phyloP scores from a whole-genome alignment of 2,797 vertebrate genomes.

The Rachycentron canadum region DNA sequence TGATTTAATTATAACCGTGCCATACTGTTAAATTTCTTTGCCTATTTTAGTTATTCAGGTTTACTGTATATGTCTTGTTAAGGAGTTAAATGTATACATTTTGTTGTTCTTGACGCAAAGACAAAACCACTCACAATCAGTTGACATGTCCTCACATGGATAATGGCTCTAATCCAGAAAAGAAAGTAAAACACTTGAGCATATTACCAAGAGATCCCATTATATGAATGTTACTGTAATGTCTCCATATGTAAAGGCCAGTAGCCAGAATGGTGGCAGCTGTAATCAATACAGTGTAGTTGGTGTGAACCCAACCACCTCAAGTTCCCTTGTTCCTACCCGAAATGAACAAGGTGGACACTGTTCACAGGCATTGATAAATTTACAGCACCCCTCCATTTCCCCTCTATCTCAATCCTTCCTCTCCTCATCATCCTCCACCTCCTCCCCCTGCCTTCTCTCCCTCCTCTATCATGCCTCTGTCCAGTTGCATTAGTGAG shows the following conservation, averaged over 20 bases:
- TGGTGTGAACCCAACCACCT: conserved; percentile 65
- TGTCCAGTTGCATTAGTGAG: conserved; percentile 87
- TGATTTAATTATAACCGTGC: background rate
- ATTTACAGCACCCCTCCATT: conserved; percentile 40
- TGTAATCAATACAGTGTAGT: conserved; percentile 73
- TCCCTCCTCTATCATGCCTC: conserved; percentile 79
- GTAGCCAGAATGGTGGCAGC: conserved; percentile 61
- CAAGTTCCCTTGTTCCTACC: conserved; percentile 60
- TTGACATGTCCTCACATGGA: background rate
- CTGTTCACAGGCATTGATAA: conserved; percentile 68
- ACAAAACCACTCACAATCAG: conserved; percentile 10
- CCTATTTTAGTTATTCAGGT: background rate
- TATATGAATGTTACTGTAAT: conserved; percentile 56
- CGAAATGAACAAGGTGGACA: conserved; percentile 72
- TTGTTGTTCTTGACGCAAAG: background rate
- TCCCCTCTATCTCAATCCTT: conserved; percentile 39
- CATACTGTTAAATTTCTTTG: background rate
- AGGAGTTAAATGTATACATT: background rate
- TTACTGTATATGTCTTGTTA: background rate
- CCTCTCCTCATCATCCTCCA: conserved; percentile 19
- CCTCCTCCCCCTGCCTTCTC: conserved; percentile 39
- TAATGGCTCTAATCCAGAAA: conserved; percentile 13
- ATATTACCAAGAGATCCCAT: conserved; percentile 64
- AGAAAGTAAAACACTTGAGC: conserved; percentile 54
- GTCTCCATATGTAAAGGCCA: conserved; percentile 54